Percentiles rank a stretch among this genome's conserved stretches.
These are phyloP conservation scores for Ypsolopha scabrella DNA, from an alignment of 2,888 invertebrate species.

Conservation along the genomic window DNA sequence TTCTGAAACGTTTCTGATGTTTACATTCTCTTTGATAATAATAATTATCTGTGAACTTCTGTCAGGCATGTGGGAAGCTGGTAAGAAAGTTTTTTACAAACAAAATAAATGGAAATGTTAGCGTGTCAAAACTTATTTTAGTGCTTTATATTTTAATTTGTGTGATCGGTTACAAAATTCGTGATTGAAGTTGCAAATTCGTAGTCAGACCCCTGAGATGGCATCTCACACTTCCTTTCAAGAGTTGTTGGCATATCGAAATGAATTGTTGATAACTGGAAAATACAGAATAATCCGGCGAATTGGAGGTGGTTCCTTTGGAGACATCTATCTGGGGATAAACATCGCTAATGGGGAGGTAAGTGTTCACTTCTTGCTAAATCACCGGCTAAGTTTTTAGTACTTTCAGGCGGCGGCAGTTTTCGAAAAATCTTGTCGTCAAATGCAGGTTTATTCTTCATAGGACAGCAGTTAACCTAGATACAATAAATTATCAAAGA, in stretches of 20 bases:
- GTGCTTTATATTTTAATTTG: slow-evolving; percentile 19
- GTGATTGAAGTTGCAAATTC: slow-evolving; percentile 13
- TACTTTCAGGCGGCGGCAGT: too few relatives aligned
- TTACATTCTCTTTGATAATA: too few relatives aligned
- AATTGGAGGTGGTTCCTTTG: slow-evolving; percentile 97
- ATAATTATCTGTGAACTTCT: too few relatives aligned
- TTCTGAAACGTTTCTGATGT: too few relatives aligned
- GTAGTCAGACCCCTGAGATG: slow-evolving; percentile 14
- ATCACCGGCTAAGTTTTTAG: too few relatives aligned
- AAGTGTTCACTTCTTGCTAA: slow-evolving; percentile 25
- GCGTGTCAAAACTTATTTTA: slow-evolving; percentile 19
- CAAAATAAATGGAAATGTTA: slow-evolving; percentile 22
- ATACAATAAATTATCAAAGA: too few relatives aligned
- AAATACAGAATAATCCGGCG: slow-evolving; percentile 91
- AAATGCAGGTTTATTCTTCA: too few relatives aligned
- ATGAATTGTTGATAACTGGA: slow-evolving; percentile 27
- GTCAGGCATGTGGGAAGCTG: background rate
- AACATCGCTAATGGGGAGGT: slow-evolving; percentile 89
- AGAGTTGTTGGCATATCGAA: slow-evolving; percentile 17
- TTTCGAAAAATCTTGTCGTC: too few relatives aligned
- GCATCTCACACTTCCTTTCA: slow-evolving; percentile 17
- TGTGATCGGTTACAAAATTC: slow-evolving; percentile 17
- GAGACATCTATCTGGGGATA: slow-evolving; percentile 96
- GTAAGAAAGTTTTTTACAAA: background rate
- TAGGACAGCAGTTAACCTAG: too few relatives aligned